Conservation (phyloP, 2,797 vertebrate species). For the Urosaurus nigricauda region DNA sequence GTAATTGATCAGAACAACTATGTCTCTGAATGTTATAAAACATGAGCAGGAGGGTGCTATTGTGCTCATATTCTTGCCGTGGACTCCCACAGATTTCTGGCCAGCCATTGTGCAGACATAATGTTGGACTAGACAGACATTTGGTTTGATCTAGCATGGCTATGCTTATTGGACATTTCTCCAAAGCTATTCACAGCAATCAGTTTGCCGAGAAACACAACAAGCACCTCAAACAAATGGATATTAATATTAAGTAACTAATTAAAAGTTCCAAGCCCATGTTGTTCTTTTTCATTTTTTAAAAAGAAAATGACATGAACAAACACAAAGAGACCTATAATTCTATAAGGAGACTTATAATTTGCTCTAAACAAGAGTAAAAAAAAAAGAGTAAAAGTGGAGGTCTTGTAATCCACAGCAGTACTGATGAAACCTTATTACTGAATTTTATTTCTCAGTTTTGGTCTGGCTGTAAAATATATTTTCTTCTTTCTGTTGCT, state of each 20-base stretch:
- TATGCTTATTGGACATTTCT: constrained; percentile 15
- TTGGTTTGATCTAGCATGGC: neutral
- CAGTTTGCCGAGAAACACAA: constrained; percentile 53
- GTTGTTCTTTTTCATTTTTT: constrained; percentile 59
- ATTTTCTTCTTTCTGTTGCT: constrained; percentile 21
- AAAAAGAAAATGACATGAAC: constrained; percentile 56
- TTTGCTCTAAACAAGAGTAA: constrained; percentile 53
- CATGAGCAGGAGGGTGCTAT: no score
- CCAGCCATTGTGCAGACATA: neutral
- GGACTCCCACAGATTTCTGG: neutral
- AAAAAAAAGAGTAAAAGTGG: constrained; percentile 53
- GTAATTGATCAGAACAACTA: no score
- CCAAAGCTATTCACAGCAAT: constrained; percentile 37
- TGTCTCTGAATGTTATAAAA: no score
- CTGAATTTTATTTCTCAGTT: constrained; percentile 55
- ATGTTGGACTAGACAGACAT: neutral
- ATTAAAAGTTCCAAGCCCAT: constrained; percentile 59
- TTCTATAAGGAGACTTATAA: constrained; percentile 39
- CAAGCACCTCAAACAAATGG: constrained; percentile 47
- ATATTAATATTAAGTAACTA: constrained; percentile 54
- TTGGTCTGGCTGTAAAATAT: constrained; percentile 62
- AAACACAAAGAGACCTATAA: constrained; percentile 52
- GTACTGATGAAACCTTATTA: constrained; percentile 48
- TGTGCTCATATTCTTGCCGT: no score
- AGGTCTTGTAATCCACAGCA: constrained; percentile 11